Evolutionary conservation across 2,113 vertebrate genomes (phyloP).

Genomic region (Ovis canadensis): DNA sequence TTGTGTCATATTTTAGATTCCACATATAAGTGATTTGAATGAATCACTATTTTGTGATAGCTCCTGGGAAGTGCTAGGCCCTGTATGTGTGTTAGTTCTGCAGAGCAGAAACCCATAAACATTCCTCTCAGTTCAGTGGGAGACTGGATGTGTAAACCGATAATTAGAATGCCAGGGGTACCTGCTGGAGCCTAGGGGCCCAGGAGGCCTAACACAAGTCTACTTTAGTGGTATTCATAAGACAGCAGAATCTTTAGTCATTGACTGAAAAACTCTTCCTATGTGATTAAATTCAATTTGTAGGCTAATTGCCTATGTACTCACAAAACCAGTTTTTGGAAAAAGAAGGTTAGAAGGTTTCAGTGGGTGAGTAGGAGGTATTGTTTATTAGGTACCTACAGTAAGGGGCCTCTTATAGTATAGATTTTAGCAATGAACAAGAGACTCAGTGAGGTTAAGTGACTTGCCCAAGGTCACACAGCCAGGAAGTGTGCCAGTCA

Average conservation of each 20-base stretch:
- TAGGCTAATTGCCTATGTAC: background rate
- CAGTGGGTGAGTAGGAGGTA: background rate
- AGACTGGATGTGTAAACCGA: background rate
- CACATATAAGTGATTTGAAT: background rate
- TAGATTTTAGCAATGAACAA: background rate
- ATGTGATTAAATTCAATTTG: background rate
- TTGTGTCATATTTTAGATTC: background rate
- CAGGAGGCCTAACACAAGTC: rapidly evolving
- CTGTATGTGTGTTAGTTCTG: background rate
- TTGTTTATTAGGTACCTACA: background rate
- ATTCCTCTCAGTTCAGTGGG: background rate
- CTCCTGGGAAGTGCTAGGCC: background rate
- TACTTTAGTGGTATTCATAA: background rate
- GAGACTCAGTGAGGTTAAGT: background rate
- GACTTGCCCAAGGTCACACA: background rate
- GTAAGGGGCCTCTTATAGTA: background rate
- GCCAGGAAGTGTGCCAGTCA: background rate
- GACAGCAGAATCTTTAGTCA: background rate
- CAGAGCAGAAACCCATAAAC: background rate
- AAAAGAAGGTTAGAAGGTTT: background rate
- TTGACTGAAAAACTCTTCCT: background rate
- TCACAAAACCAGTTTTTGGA: background rate
- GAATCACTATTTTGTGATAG: background rate
- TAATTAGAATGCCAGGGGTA: too few species aligned
- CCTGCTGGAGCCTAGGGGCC: background rate